Percentiles rank a stretch among this genome's conserved stretches.
These are phyloP conservation scores for Hemibagrus wyckioides DNA, from an alignment of 2,113 vertebrate genomes.

Conservation along the genomic window DNA sequence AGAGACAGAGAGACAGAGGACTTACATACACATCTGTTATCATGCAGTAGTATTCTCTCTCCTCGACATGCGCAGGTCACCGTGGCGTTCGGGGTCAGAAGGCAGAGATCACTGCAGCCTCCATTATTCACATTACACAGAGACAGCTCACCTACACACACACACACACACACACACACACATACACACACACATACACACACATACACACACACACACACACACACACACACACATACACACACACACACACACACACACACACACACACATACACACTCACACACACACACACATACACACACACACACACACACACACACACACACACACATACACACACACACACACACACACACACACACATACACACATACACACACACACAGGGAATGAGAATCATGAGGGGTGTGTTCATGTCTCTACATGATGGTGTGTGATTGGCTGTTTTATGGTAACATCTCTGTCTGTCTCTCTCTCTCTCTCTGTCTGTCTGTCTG, in stretches of 20 bases:
- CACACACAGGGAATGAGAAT: not conserved
- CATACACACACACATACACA: conserved; percentile 47
- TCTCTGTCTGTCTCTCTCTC: too few species aligned
- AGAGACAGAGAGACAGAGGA: conserved; percentile 58
- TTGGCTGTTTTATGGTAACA: too few species aligned
- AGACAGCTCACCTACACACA: conserved; percentile 79
- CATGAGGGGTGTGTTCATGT: not conserved
- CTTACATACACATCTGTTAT: conserved; percentile 93
- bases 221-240: too few species aligned
- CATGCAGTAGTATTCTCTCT: conserved; percentile 79
- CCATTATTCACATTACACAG: conserved; percentile 82
- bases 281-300: too few species aligned
- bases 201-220: conserved; percentile 37
- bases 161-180: conserved; percentile 46
- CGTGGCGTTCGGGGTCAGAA: conserved; percentile 79
- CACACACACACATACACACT: too few species aligned
- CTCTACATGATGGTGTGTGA: not conserved
- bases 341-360: too few species aligned
- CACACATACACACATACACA: too few species aligned
- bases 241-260: too few species aligned
- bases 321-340: too few species aligned
- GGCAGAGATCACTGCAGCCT: conserved; percentile 85
- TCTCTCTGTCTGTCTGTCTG: not conserved
- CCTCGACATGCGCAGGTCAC: conserved; percentile 86
- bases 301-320: too few species aligned